A percentile compares a stretch with the other conserved stretches of the same genome.
These are phyloP conservation scores for Conger conger DNA, from an alignment of 2,113 vertebrate genomes.

Conservation along the genomic window DNA sequence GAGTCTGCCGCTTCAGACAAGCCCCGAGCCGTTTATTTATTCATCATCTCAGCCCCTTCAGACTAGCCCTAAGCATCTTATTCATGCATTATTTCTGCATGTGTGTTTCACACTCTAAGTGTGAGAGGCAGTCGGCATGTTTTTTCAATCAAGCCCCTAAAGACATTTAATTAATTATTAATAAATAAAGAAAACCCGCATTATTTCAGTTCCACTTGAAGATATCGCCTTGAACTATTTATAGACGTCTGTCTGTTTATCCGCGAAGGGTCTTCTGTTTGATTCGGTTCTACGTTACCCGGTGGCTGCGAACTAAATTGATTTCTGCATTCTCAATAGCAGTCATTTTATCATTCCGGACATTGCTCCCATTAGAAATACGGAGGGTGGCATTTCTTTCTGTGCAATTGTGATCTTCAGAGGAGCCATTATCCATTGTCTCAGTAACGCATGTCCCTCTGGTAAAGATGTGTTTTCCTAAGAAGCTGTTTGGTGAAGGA, in stretches of 20 bases:
- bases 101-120: not conserved
- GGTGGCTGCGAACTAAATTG: conserved; percentile 5
- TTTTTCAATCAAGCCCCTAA: conserved; percentile 56
- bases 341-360: not conserved
- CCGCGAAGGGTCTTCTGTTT: not conserved
- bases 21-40: conserved; percentile 54
- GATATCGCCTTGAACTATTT: conserved; percentile 67
- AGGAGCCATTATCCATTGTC: conserved; percentile 59
- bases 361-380: not conserved
- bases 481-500: conserved; percentile 31
- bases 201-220: conserved; percentile 54
- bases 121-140: conserved; percentile 35
- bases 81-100: conserved; percentile 40
- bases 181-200: conserved; percentile 51
- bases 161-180: conserved; percentile 47
- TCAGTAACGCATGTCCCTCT: conserved; percentile 56
- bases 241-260: conserved; percentile 48
- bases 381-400: conserved; percentile 44
- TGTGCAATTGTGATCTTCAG: conserved; percentile 67
- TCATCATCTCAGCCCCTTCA: conserved; percentile 33
- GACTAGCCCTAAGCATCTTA: conserved; percentile 53
- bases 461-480: conserved; percentile 48
- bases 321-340: not conserved
- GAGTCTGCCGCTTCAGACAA: conserved; percentile 53
- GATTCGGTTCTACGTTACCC: not conserved